Conservation (phyloP, 2,113 vertebrate species). For the Pseudorasbora parva region DNA sequence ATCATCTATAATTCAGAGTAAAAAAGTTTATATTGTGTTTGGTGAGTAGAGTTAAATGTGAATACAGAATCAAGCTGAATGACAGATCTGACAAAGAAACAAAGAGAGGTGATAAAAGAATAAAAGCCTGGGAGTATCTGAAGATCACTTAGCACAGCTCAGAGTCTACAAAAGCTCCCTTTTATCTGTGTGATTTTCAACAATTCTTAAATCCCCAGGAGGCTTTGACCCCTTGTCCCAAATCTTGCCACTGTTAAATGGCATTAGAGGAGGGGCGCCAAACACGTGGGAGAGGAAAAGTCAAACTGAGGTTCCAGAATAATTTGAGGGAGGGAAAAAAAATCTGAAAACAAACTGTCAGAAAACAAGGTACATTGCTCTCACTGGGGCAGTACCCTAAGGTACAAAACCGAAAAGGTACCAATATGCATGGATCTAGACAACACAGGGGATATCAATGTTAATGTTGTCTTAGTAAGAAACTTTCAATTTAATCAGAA, state of each 20-base stretch:
- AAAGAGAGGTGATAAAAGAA: constrained; percentile 28
- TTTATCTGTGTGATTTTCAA: constrained; percentile 32
- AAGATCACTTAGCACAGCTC: constrained; percentile 25
- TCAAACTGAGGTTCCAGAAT: not conserved
- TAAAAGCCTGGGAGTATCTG: constrained; percentile 33
- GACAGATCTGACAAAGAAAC: constrained; percentile 33
- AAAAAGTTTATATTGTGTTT: constrained; percentile 15
- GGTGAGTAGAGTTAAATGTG: constrained; percentile 32
- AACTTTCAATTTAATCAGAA: too few relatives aligned
- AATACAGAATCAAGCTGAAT: constrained; percentile 38
- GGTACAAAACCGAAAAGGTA: too few relatives aligned
- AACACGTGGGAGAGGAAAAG: not conserved
- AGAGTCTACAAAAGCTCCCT: constrained; percentile 20
- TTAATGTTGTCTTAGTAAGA: too few relatives aligned
- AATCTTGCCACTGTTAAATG: constrained; percentile 19
- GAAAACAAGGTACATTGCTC: too few relatives aligned
- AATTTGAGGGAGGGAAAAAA: not conserved
- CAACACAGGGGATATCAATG: too few relatives aligned
- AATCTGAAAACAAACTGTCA: too few relatives aligned
- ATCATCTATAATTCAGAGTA: constrained; percentile 47
- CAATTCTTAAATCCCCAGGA: constrained; percentile 20
- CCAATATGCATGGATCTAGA: too few relatives aligned
- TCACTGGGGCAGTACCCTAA: too few relatives aligned
- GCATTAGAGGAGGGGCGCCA: not conserved
- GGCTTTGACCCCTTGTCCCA: not conserved